phyloP scores from a whole-genome alignment of 2,113 vertebrate genomes.

The Sander lucioperca region DNA sequence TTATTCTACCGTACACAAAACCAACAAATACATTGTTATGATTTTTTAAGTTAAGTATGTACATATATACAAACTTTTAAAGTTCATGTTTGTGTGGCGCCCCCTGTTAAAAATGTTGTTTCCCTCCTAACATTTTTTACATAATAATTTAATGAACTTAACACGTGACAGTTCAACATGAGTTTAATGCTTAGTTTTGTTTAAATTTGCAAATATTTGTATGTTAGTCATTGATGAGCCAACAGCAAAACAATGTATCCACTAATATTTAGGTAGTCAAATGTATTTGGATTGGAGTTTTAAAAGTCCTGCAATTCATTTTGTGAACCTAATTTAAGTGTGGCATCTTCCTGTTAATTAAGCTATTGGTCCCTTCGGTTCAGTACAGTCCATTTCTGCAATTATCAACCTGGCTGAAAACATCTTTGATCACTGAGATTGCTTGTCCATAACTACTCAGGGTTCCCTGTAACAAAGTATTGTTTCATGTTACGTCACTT shows the following conservation, averaged over 20 bases:
- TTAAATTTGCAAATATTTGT: background rate
- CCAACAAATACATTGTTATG: background rate
- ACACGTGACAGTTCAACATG: background rate
- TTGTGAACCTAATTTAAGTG: background rate
- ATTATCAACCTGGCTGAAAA: background rate
- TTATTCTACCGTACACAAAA: background rate
- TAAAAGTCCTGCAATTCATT: background rate
- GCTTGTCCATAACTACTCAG: background rate
- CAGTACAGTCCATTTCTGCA: slow-evolving; percentile 2
- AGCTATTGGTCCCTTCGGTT: background rate
- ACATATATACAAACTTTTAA: no score
- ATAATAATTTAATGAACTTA: background rate
- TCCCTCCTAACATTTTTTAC: background rate
- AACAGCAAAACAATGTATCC: background rate
- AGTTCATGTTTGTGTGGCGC: background rate
- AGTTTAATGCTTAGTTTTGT: background rate
- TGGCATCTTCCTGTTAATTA: background rate
- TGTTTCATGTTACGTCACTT: background rate
- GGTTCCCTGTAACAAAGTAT: background rate
- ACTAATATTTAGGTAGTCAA: background rate
- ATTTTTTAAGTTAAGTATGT: background rate
- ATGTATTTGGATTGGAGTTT: background rate
- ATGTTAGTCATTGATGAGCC: background rate
- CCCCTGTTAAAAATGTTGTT: background rate
- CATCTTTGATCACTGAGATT: background rate